Percentiles rank a stretch among this genome's conserved stretches.
These are phyloP conservation scores for Acestrorhynchus altus DNA, from an alignment of 2,797 vertebrate genomes.

Conservation along the genomic window DNA sequence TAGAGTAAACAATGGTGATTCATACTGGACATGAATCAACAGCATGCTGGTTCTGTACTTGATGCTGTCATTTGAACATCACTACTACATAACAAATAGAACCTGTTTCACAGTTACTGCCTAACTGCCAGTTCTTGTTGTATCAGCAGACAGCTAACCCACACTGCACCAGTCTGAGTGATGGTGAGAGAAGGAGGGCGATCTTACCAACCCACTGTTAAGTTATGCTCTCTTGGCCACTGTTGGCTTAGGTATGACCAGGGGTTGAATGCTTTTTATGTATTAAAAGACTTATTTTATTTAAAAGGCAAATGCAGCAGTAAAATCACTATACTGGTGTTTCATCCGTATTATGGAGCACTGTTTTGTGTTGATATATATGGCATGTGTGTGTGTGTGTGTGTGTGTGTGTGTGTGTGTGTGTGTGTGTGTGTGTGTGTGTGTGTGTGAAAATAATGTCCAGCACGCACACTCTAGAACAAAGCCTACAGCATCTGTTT, in stretches of 20 bases:
- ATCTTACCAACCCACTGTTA: too few relatives aligned
- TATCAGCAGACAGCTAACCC: too few relatives aligned
- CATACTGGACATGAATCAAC: slow-evolving; percentile 25
- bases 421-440: not conserved
- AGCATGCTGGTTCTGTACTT: not conserved
- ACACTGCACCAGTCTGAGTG: too few relatives aligned
- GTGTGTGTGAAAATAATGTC: slow-evolving; percentile 3
- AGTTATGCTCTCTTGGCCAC: too few relatives aligned
- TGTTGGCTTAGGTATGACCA: too few relatives aligned
- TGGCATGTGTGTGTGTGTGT: too few relatives aligned
- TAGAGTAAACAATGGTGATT: slow-evolving; percentile 21
- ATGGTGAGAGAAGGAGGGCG: too few relatives aligned
- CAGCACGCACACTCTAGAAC: slow-evolving; percentile 18
- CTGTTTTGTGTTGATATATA: not conserved
- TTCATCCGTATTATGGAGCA: not conserved
- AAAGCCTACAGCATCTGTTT: slow-evolving; percentile 41
- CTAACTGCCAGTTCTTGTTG: too few relatives aligned
- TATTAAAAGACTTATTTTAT: not conserved
- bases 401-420: not conserved
- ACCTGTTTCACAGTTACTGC: not conserved
- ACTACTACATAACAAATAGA: not conserved
- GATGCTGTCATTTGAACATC: slow-evolving; percentile 3
- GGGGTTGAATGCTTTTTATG: not conserved
- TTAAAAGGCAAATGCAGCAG: not conserved
- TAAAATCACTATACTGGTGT: not conserved